Base-by-base conservation (phyloP, 2,888 invertebrate genomes). In the Pseudococcus viburni region DNA sequence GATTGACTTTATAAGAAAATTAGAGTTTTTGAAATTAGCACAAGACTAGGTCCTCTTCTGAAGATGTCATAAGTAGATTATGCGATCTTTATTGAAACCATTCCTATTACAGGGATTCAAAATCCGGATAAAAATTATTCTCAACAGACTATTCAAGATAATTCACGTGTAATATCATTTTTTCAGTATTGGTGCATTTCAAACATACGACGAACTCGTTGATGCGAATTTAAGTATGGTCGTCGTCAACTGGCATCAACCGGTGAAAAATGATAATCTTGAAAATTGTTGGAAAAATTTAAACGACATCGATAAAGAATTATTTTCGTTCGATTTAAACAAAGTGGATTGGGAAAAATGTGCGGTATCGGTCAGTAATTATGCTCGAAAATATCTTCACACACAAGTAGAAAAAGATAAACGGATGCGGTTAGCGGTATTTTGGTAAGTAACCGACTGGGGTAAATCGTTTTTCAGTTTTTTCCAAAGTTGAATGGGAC, bases 311-410 rank as follows among this genome's bases (percentile, higher is more conserved):
- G 96, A 96, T 90, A 92, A 93, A 88, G 92, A 93, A 26, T 92
- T 94, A 4, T 96, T 96, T 91, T 94, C 94, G 33, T 96, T 96
- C 91, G 95, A 94, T 91, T 93, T 96, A 89, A 93, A 92, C 0
- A 93, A 94, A 46, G 92, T 97, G 90, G 93, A 95, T 64, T 98
- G 97, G 97, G 94, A 95, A 7, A 92, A 93, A 0, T 96, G 95
- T 90, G 94, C 96, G 90, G 8, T 42, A 42, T 1, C 42, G 19
- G n/a, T 9, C 6, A 4, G 22, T n/a, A 9, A 80, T 19, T 22
- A 6, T 17, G n/a, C 42, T 42, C 80, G 80, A 80, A 42, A 39
- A n/a, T 26, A n/a, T 42, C 26, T 33, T 12, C 12, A 33, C 12
- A 12, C 26, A 15, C 26, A 6, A 5, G 11, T 33, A 42, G n/a